phyloP scores from a whole-genome alignment of 2,888 invertebrate species.

The Conistra vaccinii region DNA sequence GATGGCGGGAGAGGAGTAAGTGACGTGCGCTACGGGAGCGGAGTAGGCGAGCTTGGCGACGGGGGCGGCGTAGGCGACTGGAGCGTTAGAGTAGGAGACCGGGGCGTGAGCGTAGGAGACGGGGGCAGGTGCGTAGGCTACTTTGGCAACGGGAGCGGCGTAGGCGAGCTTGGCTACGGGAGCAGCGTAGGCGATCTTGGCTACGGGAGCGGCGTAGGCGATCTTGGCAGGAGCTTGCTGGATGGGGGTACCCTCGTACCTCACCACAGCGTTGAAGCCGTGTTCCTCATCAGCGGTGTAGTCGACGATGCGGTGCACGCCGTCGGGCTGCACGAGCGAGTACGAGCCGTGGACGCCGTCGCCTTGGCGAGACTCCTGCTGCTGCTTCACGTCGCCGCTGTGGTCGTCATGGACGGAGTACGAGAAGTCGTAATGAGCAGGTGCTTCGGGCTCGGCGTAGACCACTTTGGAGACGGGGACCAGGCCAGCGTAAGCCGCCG shows the following conservation, averaged over 20 bases:
- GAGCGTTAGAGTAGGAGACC: too few species aligned
- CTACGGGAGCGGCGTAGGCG: slow-evolving; percentile 66
- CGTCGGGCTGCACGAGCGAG: slow-evolving; percentile 88
- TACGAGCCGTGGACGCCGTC: slow-evolving; percentile 87
- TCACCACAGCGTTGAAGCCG: slow-evolving; percentile 87
- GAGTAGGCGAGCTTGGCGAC: too few species aligned
- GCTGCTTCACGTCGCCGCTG: slow-evolving; percentile 87
- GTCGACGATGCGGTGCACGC: slow-evolving; percentile 85
- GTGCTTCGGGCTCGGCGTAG: slow-evolving; percentile 82
- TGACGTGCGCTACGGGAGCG: too few species aligned
- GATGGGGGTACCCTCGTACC: slow-evolving; percentile 83
- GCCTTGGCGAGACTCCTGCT: slow-evolving; percentile 85
- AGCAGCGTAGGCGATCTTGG: slow-evolving; percentile 67
- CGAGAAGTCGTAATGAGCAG: slow-evolving; percentile 73
- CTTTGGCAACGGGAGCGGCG: slow-evolving; percentile 63
- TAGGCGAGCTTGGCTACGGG: slow-evolving; percentile 72
- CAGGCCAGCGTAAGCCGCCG: slow-evolving; percentile 72
- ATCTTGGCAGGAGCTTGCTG: slow-evolving; percentile 63
- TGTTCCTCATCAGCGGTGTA: slow-evolving; percentile 85
- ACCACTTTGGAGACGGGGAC: slow-evolving; percentile 78
- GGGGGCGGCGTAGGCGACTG: too few species aligned
- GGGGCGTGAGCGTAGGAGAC: too few species aligned
- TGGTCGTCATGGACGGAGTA: slow-evolving; percentile 66
- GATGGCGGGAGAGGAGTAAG: too few species aligned
- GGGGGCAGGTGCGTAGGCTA: too few species aligned